phyloP scores from a whole-genome alignment of 2,113 vertebrate genomes.

The Poecilia latipinna region DNA sequence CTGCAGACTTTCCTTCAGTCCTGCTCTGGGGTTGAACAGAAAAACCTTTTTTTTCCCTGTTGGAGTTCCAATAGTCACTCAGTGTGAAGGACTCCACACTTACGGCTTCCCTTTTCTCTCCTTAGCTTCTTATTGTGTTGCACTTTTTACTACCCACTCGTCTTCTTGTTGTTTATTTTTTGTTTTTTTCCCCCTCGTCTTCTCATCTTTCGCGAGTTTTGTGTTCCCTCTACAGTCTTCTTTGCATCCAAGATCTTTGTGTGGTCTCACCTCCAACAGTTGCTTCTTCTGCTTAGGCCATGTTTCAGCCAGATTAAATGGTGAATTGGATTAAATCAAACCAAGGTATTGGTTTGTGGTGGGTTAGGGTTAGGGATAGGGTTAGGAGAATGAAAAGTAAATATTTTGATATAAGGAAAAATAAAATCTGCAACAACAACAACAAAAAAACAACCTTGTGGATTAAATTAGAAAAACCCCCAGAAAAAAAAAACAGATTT shows the following conservation, averaged over 20 bases:
- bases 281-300: slow-evolving; percentile 43
- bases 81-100: slow-evolving; percentile 48
- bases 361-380: neutral
- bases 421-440: neutral
- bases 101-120: slow-evolving; percentile 24
- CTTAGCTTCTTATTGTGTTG: slow-evolving; percentile 32
- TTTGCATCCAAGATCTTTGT: slow-evolving; percentile 67
- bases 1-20: slow-evolving; percentile 44
- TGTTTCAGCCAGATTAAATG: slow-evolving; percentile 52
- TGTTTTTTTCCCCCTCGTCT: slow-evolving; percentile 7
- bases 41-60: slow-evolving; percentile 57
- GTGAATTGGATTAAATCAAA: neutral
- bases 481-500: neutral
- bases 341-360: neutral
- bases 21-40: slow-evolving; percentile 34
- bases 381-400: slow-evolving; percentile 5
- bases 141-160: slow-evolving; percentile 30
- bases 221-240: slow-evolving; percentile 64
- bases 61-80: slow-evolving; percentile 29
- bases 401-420: neutral
- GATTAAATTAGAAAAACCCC: too few species aligned
- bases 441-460: too few species aligned
- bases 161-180: slow-evolving; percentile 9
- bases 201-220: slow-evolving; percentile 56
- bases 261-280: slow-evolving; percentile 61